Evolutionary conservation across 1,140 invertebrate genomes (phyloP).

Genomic region (Lepidotrigona ventralis): DNA sequence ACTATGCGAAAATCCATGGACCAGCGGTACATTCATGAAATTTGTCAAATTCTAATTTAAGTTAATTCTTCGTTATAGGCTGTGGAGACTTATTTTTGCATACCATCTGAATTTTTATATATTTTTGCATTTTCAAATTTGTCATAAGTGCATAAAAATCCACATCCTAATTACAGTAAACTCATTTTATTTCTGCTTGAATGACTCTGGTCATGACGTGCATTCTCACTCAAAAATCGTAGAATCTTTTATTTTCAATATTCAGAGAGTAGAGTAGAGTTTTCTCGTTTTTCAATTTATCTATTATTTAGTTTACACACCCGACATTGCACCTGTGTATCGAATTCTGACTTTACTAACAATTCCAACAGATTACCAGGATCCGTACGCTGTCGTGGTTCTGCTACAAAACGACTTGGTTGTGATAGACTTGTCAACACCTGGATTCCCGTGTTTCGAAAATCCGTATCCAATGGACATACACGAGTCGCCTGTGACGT

Average conservation of each 20-base stretch:
- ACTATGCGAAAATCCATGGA: slow-evolving; percentile 95
- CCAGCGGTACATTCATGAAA: slow-evolving; percentile 85
- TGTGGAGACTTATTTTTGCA: too few relatives aligned
- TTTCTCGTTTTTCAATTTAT: too few relatives aligned
- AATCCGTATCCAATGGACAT: slow-evolving; percentile 99
- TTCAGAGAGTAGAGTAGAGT: too few relatives aligned
- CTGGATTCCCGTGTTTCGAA: slow-evolving; percentile 98
- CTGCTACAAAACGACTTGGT: slow-evolving; percentile 98
- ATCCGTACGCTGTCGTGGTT: slow-evolving; percentile 98
- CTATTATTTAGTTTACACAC: too few relatives aligned
- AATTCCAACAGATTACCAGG: slow-evolving; percentile 91
- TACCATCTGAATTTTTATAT: too few relatives aligned
- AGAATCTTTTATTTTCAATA: too few relatives aligned
- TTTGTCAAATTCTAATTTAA: not conserved
- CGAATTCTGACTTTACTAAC: not conserved
- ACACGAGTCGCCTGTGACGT: slow-evolving; percentile 98
- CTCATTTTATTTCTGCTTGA: too few relatives aligned
- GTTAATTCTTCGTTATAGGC: not conserved
- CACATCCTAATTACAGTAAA: too few relatives aligned
- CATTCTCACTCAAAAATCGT: too few relatives aligned
- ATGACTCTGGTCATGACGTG: too few relatives aligned
- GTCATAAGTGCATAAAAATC: too few relatives aligned
- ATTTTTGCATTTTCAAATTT: too few relatives aligned
- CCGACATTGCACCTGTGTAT: not conserved
- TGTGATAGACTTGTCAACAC: slow-evolving; percentile 96